These are phyloP conservation scores for Sarcophaga peregrina DNA, from an alignment of 1,140 invertebrate genomes.

Conservation along the genomic window DNA sequence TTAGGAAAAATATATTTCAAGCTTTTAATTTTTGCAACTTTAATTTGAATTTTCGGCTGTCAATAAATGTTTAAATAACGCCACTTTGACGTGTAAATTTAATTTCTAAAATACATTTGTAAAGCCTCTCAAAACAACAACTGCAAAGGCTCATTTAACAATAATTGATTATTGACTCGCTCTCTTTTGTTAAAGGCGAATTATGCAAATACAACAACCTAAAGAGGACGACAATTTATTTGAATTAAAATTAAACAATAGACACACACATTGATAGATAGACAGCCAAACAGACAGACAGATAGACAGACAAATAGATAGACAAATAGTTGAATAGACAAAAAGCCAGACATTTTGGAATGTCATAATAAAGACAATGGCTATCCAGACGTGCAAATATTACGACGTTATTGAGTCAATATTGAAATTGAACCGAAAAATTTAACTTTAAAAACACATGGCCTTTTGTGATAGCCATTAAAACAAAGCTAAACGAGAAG, in stretches of 20 bases:
- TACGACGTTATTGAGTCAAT: neutral
- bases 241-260: slow-evolving; percentile 3
- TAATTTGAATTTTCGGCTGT: too few species aligned
- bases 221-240: neutral
- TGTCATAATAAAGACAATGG: neutral
- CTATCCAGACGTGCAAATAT: neutral
- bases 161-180: slow-evolving; percentile 30
- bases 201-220: neutral
- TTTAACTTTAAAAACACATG: neutral
- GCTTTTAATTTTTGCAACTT: too few species aligned
- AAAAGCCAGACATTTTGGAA: slow-evolving; percentile 14
- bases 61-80: too few species aligned
- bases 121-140: neutral
- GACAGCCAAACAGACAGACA: too few species aligned
- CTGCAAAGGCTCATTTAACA: slow-evolving; percentile 16
- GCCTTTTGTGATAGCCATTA: neutral
- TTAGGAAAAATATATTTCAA: too few species aligned
- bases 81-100: too few species aligned
- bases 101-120: neutral
- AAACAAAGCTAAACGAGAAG: neutral
- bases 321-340: too few species aligned
- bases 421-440: neutral
- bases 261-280: neutral
- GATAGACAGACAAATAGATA: too few species aligned
- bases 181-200: neutral